Percentiles rank a stretch among this genome's conserved stretches.
Conservation (phyloP, 2,888 invertebrate species). For the Lochmaea crataegi region DNA sequence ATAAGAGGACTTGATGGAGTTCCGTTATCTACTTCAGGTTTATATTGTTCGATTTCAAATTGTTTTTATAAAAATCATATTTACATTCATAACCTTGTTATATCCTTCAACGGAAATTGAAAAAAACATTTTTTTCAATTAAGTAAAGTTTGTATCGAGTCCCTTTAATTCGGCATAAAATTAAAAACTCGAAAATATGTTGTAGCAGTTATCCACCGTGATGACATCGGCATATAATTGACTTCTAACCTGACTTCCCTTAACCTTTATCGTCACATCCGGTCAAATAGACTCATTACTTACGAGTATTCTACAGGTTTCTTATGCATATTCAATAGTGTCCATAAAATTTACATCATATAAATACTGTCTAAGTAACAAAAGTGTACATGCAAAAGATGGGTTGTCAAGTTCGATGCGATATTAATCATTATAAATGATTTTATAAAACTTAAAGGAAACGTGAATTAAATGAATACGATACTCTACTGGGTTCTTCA, state of each 20-base stretch:
- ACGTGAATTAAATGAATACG: neutral
- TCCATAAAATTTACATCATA: conserved; percentile 44
- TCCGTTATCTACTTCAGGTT: too few relatives aligned
- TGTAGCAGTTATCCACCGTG: conserved; percentile 49
- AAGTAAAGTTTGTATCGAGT: too few relatives aligned
- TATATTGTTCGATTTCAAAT: too few relatives aligned
- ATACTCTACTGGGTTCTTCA: neutral
- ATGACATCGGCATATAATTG: conserved; percentile 60
- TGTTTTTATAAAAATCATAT: too few relatives aligned
- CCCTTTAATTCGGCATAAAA: neutral
- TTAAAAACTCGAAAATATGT: conserved; percentile 33
- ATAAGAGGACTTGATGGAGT: too few relatives aligned
- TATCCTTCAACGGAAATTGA: too few relatives aligned
- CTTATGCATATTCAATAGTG: conserved; percentile 50
- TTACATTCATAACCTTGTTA: too few relatives aligned
- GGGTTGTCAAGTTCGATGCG: conserved; percentile 11
- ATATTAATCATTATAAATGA: conserved; percentile 26
- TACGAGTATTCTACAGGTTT: conserved; percentile 47
- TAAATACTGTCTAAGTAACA: conserved; percentile 34
- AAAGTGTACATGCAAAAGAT: conserved; percentile 18
- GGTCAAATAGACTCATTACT: conserved; percentile 57
- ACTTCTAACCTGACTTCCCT: conserved; percentile 61
- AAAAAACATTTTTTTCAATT: too few relatives aligned
- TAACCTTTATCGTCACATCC: conserved; percentile 62
- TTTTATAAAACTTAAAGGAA: conserved; percentile 13